Evolutionary conservation across 1,140 invertebrate species (phyloP), one percentile per base, ranked within the genome.

Genomic region (Cyclargus thomasi): DNA sequence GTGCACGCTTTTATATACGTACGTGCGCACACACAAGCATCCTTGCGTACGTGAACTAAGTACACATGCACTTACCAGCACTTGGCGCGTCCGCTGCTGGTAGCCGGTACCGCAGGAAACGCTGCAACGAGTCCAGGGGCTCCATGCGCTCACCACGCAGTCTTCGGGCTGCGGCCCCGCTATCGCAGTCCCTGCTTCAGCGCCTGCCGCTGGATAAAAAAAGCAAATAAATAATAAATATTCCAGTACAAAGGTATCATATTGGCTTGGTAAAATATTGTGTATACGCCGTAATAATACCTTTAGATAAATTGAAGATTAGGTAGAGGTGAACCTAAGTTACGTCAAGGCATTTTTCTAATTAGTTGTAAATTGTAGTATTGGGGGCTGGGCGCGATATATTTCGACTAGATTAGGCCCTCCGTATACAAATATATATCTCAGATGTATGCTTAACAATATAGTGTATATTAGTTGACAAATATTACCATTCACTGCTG

Each of bases 91-190:
- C 18, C 95, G 94, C 66, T 92, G 90, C 82, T 89, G 82, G 79
- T 85, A 85, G 29, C 83, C 86, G 63, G 76, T 59, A 3, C 94
- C 94, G 79, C 95, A 95, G 1, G 91, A 90, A 0, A 92, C 92
- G 53, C 92, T 94, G 84, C 95, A 95, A 14, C 92, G 91, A 17
- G 90, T 92, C 94, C 94, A 95, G 23, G 92, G 84, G n/a, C 93
- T 90, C 95, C 94, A 95, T 11, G 85, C 69, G 7, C 92, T 92
- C 69, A 94, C 91, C 18, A 83, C 86, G 71, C 93, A 94, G 68
- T 88, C 83, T 16, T 29, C 63, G 17, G 75, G 55, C 55, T 59
- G 55, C 17, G 20, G 55, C 18, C 18, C 18, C 8, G 17, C 18
- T 8, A 21, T 6, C 39, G 39, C 8, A 47, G 64, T 4, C 17